Conservation (phyloP, 1,140 invertebrate species). For the Nasonia giraulti region DNA sequence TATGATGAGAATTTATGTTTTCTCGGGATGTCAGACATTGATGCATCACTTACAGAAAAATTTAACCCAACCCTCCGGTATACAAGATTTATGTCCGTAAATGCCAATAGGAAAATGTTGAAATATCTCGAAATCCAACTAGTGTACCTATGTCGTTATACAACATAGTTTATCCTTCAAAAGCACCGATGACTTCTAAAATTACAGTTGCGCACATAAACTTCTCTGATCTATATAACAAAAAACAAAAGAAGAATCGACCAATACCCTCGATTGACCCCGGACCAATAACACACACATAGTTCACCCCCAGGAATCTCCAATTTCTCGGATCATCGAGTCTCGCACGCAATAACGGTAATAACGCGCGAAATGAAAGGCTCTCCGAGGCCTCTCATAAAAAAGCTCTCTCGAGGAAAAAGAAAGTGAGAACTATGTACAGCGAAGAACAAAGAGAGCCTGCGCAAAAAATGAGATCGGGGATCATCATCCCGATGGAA, state of each 20-base stretch:
- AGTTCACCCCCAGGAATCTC: neutral
- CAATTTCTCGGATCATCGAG: neutral
- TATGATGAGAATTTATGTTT: neutral
- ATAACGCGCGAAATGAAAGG: neutral
- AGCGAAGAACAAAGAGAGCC: neutral
- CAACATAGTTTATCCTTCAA: too few species aligned
- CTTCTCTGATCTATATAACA: too few species aligned
- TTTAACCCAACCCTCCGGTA: neutral
- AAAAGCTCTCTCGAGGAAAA: neutral
- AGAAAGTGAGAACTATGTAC: neutral
- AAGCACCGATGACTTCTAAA: too few species aligned
- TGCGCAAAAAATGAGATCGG: neutral
- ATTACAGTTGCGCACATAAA: too few species aligned
- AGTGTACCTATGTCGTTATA: too few species aligned
- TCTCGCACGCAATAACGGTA: neutral
- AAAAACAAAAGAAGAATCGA: too few species aligned
- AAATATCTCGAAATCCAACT: too few species aligned
- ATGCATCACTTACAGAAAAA: neutral
- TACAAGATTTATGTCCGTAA: neutral
- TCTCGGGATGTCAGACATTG: neutral
- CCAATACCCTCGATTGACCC: too few species aligned
- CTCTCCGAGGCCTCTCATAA: too few species aligned
- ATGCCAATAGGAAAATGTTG: too few species aligned
- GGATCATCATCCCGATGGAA: conserved; percentile 14
- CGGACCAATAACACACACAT: too few species aligned